Percentiles rank a stretch among this genome's conserved stretches.
Conservation (phyloP, 1,140 invertebrate genomes). For the Elymnias hypermnestra region DNA sequence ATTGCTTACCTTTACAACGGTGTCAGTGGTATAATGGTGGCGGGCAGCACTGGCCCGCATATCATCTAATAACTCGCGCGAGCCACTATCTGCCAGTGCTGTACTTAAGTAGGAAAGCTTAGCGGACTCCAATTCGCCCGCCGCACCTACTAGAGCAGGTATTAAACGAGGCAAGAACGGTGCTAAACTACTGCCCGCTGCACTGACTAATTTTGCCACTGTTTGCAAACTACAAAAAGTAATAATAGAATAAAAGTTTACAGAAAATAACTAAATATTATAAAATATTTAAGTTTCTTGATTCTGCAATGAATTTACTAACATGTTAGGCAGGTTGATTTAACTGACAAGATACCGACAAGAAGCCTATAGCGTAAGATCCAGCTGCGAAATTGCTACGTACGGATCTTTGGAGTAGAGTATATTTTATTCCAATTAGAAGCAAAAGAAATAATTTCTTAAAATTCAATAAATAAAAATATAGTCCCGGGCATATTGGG, state of each 20-base stretch:
- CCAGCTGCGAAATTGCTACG: too few species aligned
- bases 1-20: conserved; percentile 84
- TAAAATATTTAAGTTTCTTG: too few species aligned
- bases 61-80: conserved; percentile 85
- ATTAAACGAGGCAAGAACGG: conserved; percentile 89
- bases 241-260: background rate
- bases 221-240: conserved; percentile 78
- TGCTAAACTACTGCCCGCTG: conserved; percentile 85
- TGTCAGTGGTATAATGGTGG: conserved; percentile 91
- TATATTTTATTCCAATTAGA: too few species aligned
- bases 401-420: too few species aligned
- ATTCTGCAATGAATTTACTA: too few species aligned
- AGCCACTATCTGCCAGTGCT: conserved; percentile 79
- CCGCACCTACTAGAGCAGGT: conserved; percentile 88
- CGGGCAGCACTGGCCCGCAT: conserved; percentile 86
- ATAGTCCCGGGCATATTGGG: too few species aligned
- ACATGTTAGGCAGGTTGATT: too few species aligned
- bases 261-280: too few species aligned
- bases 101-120: conserved; percentile 88
- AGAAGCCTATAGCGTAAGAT: too few species aligned
- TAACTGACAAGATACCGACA: too few species aligned
- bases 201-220: conserved; percentile 88
- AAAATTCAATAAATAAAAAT: too few species aligned
- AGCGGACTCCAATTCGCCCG: conserved; percentile 89
- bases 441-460: too few species aligned